Evolutionary conservation across 2,797 vertebrate genomes (phyloP), one percentile per base, ranked within the genome.

Genomic region (Acipenser oxyrinchus): DNA sequence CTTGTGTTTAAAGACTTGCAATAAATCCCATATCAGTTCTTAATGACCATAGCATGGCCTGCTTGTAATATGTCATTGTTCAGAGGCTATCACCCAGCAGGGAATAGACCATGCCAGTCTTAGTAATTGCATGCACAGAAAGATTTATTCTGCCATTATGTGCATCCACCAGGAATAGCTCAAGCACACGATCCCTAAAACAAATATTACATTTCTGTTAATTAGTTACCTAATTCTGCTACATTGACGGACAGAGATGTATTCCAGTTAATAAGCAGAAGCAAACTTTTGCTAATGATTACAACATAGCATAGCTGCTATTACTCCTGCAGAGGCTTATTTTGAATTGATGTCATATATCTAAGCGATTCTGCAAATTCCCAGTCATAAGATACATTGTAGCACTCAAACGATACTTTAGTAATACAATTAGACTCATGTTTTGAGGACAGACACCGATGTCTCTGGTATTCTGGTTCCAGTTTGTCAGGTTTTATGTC

Each of bases 91-190:
- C 93, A 94, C 93, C 94, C 95, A 95, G 91, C 91, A 88, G 95
- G 95, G 96, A 98, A 96, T 94, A 94, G 93, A 93, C 91, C 94
- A 94, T 96, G 95, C 94, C 96, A 97, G 94, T 95, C 94, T 95
- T 95, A 92, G 95, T 98, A 98, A 99, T 98, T 98, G 95, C 96
- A 94, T 94, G 90, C 92, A 90, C 90, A 85, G 92, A 94, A 94
- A 98, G 96, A 99, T 99, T 98, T 98, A 98, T 98, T 95, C 91
- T 91, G 89, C 95, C 94, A 97, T 99, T 98, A 98, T 96, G 93
- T 90, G 92, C 93, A 93, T 93, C 94, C 94, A 94, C 92, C 93
- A 94, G 95, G 96, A 96, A 98, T 98, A 97, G 97, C 94, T 99
- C 93, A 95, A 88, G 90, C 90, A 92, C 93, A 94, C 94, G 93